Conservation (phyloP, 2,113 vertebrate species). For the Scomber japonicus region DNA sequence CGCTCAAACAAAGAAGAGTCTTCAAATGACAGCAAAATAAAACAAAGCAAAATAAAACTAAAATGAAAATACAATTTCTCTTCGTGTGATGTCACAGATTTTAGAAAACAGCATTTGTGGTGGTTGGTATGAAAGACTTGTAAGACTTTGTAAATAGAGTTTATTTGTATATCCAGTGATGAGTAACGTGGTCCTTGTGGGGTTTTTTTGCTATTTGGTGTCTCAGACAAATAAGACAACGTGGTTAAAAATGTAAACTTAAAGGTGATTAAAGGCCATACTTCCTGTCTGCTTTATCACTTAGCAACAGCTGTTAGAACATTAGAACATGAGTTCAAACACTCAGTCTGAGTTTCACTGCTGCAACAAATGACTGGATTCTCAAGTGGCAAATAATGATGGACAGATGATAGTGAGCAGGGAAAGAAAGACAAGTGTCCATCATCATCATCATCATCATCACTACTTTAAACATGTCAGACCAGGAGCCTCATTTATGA, state of each 20-base stretch:
- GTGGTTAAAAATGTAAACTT: neutral
- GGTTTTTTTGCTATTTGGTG: neutral
- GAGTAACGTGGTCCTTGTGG: no score
- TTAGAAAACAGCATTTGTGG: neutral
- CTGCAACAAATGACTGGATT: no score
- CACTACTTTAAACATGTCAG: neutral
- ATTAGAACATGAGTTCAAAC: neutral
- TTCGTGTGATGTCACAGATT: neutral
- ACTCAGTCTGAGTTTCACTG: no score
- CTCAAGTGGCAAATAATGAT: no score
- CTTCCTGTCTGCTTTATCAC: no score
- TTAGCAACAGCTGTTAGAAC: neutral
- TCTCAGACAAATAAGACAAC: neutral
- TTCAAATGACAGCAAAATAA: neutral
- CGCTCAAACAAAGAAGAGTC: neutral
- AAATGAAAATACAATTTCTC: neutral
- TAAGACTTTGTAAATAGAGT: no score
- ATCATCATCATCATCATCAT: no score
- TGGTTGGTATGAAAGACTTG: no score
- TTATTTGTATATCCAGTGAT: neutral
- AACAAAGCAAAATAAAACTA: neutral
- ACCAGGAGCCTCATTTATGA: neutral
- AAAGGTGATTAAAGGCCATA: no score
- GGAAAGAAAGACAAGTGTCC: no score
- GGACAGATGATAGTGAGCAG: no score